Base-by-base conservation (phyloP, 2,797 vertebrate species). In the Microctenopoma stevenorrisi region DNA sequence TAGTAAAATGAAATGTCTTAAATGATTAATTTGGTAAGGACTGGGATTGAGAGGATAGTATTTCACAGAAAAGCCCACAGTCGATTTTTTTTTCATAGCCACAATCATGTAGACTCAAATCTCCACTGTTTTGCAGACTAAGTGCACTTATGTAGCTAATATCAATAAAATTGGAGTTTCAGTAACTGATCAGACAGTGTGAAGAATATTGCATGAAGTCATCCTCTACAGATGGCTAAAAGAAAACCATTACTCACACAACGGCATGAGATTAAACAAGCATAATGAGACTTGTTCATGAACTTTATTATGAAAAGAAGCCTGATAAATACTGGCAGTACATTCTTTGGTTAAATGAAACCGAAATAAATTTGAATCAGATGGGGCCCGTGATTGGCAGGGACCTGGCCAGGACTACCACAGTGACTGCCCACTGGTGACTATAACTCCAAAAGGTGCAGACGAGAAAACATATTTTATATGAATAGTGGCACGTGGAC, bases 81-180 rank as follows among this genome's bases (percentile, higher is more conserved):
- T 46, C 9, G 16, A 0, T 7, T 44, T 44, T 28, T 30, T 22
- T 49, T 1, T 48, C 30, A 64, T 8, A 0, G n/a, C 22, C 35
- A 35, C 52, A 67, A 22, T 50, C 35, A 38, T 52, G 66, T 33
- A 48, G 12, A 16, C 15, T 25, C 0, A 14, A 37, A 61, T 78
- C 56, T 68, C 54, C 11, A 35, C 35, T 26, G 49, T n/a, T 33
- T 42, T 43, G 26, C 18, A 49, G 18, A 48, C 18, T 40, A 53
- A 63, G 35, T 48, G 28, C 59, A 60, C 48, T 43, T 28, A 54
- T 53, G 35, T 55, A 57, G 50, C 37, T 30, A 18, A 44, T 43
- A 63, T 30, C 44, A 46, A 12, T 26, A 25, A 15, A 42, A 42
- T 15, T 42, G 12, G 40, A 42, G 5, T 44, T 44, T n/a, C 16